Conservation (phyloP, 2,113 vertebrate species). For the Vanacampus margaritifer region DNA sequence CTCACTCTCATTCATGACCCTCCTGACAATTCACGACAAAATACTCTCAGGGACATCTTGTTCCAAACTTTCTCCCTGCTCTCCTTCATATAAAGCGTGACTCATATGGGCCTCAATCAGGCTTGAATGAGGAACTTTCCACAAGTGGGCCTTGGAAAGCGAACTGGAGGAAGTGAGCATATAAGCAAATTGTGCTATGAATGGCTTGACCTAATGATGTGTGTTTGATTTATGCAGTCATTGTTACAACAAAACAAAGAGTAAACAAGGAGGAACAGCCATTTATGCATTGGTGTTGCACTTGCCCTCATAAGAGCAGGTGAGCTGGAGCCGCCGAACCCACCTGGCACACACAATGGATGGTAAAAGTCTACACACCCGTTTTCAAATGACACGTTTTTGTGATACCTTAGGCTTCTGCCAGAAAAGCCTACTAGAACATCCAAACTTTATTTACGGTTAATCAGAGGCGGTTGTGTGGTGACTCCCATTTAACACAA, state of each 20-base stretch:
- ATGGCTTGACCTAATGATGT: background rate
- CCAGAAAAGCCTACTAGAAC: too few species aligned
- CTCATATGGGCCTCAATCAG: conserved; percentile 47
- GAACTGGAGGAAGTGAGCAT: conserved; percentile 8
- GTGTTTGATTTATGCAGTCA: background rate
- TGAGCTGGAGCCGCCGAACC: too few species aligned
- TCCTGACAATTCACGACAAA: conserved; percentile 64
- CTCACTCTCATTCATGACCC: conserved; percentile 65
- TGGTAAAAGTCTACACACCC: background rate
- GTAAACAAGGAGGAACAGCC: background rate
- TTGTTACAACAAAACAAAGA: background rate
- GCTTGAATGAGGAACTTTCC: conserved; percentile 39
- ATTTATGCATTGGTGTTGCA: background rate
- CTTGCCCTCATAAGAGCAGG: background rate
- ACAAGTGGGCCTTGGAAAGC: conserved; percentile 20
- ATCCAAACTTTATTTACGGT: too few species aligned
- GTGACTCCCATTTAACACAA: too few species aligned
- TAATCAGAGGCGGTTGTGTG: too few species aligned
- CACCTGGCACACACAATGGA: background rate
- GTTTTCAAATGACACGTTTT: background rate
- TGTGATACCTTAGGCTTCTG: too few species aligned
- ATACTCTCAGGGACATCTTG: conserved; percentile 52
- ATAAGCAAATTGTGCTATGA: background rate
- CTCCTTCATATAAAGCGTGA: conserved; percentile 51
- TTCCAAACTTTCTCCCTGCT: conserved; percentile 65